Evolutionary conservation across 2,888 invertebrate genomes (phyloP).

Genomic region (Lamellibrachia satsuma): DNA sequence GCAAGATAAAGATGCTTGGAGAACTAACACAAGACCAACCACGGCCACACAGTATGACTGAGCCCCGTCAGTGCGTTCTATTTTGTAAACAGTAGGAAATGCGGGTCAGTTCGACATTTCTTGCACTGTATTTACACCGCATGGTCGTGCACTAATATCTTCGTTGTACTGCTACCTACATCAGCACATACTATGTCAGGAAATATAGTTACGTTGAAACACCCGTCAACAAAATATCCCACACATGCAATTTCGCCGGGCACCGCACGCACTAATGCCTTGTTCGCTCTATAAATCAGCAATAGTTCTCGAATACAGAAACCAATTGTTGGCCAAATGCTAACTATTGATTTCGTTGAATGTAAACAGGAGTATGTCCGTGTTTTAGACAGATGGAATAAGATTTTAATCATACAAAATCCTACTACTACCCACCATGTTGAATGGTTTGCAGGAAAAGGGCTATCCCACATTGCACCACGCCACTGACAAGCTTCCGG

Average conservation of each 20-base stretch:
- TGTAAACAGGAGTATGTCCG: neutral
- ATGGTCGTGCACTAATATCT: neutral
- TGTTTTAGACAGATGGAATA: constrained; percentile 17
- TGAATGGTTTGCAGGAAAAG: constrained; percentile 41
- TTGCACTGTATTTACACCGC: neutral
- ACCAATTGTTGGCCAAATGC: constrained; percentile 17
- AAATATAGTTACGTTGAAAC: neutral
- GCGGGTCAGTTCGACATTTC: neutral
- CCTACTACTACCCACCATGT: constrained; percentile 42
- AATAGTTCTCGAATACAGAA: neutral
- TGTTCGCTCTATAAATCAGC: neutral
- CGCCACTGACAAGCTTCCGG: constrained; percentile 20
- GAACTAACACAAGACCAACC: neutral
- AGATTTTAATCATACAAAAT: constrained; percentile 22
- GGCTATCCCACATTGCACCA: constrained; percentile 32
- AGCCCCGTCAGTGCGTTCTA: neutral
- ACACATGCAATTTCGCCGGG: constrained; percentile 5
- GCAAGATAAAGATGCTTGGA: neutral
- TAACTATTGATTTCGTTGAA: neutral
- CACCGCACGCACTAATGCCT: neutral
- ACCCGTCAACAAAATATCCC: neutral
- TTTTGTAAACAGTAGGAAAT: neutral
- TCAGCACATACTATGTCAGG: neutral
- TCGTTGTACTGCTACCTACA: neutral
- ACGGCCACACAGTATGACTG: neutral